Percentiles rank a stretch among this genome's conserved stretches.
These are phyloP conservation scores for Chiloscyllium plagiosum DNA, from an alignment of 2,113 vertebrate genomes.

Conservation along the genomic window DNA sequence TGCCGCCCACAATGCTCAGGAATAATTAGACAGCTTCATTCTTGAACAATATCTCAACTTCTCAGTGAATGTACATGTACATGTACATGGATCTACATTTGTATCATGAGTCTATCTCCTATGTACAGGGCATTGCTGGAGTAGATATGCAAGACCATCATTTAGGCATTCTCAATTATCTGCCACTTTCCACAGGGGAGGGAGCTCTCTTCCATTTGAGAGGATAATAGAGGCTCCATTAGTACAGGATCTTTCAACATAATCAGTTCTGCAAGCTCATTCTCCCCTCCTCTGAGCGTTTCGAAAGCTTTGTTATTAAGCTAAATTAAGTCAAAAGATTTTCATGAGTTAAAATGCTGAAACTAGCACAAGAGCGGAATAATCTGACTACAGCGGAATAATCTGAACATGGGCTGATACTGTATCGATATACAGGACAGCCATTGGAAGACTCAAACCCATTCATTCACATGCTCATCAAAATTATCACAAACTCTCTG, in stretches of 20 bases:
- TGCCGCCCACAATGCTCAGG: too few species aligned
- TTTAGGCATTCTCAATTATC: not conserved
- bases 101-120: not conserved
- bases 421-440: not conserved
- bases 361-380: not conserved
- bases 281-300: not conserved
- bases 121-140: not conserved
- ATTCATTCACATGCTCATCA: not conserved
- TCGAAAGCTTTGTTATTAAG: not conserved
- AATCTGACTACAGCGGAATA: not conserved
- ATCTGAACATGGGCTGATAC: not conserved
- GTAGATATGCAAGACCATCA: not conserved
- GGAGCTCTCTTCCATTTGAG: not conserved
- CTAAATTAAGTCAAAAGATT: slow-evolving; percentile 28
- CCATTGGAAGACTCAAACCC: not conserved
- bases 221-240: not conserved
- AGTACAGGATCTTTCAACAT: not conserved
- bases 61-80: not conserved
- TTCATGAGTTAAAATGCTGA: not conserved
- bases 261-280: not conserved
- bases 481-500: not conserved
- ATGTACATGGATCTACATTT: not conserved
- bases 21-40: not conserved
- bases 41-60: not conserved
- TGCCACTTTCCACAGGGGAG: not conserved